Conservation (phyloP, 2,797 vertebrate genomes). For the Yasuhikotakia modesta region DNA sequence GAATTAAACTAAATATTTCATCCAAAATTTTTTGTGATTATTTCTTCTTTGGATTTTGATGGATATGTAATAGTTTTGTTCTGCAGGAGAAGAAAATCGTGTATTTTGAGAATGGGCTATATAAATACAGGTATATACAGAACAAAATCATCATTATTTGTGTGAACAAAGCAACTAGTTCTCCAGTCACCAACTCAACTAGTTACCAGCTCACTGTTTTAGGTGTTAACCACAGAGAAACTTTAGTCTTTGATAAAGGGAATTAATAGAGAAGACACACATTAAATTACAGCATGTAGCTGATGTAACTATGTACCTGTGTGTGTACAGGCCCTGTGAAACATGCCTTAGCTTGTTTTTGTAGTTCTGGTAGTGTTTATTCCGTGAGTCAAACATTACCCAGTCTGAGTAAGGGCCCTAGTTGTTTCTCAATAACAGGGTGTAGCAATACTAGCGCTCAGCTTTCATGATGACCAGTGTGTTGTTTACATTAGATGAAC, state of each 20-base stretch:
- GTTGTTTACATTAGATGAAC: conserved; percentile 17
- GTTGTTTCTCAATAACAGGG: conserved; percentile 44
- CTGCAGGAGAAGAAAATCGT: too few species aligned
- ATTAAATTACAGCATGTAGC: neutral
- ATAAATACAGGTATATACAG: too few species aligned
- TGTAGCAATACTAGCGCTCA: conserved; percentile 24
- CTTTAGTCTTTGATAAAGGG: neutral
- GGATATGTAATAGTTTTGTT: too few species aligned
- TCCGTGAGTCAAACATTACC: conserved; percentile 31
- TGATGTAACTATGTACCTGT: neutral
- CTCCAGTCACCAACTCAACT: neutral
- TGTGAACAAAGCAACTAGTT: neutral
- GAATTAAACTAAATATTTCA: too few species aligned
- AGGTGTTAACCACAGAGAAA: neutral
- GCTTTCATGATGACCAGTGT: neutral
- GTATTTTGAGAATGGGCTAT: too few species aligned
- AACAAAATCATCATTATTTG: too few species aligned
- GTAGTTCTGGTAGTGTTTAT: conserved; percentile 26
- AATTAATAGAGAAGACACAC: too few species aligned
- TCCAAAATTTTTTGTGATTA: too few species aligned
- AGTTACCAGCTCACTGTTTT: neutral
- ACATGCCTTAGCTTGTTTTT: conserved; percentile 40
- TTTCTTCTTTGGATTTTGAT: too few species aligned
- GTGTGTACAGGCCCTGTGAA: neutral
- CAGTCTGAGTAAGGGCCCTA: conserved; percentile 35